Percentiles rank a stretch among this genome's conserved stretches.
Evolutionary conservation across 2,113 vertebrate species (phyloP).

Genomic region (Condylura cristata): DNA sequence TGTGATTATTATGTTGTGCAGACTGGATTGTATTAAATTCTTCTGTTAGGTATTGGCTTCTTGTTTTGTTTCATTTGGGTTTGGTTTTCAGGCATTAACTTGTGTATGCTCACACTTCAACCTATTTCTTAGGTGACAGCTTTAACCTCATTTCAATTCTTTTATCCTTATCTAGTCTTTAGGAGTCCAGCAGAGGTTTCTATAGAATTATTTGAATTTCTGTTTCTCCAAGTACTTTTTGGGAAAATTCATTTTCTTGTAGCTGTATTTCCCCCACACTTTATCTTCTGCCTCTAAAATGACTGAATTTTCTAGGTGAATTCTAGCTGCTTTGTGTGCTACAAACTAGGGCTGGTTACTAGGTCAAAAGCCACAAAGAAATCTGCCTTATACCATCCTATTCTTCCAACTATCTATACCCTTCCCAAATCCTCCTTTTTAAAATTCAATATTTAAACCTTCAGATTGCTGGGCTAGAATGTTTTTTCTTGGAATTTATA

Average conservation of each 20-base stretch:
- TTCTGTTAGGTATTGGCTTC: neutral
- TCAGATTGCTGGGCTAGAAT: neutral
- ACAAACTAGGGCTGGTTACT: neutral
- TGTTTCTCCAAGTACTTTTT: neutral
- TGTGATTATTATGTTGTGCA: neutral
- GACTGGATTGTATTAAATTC: neutral
- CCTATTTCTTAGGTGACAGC: neutral
- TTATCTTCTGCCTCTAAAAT: neutral
- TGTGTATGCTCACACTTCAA: constrained; percentile 24
- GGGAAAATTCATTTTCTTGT: neutral
- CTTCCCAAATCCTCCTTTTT: neutral
- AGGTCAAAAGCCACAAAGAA: neutral
- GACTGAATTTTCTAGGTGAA: neutral
- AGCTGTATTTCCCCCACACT: neutral
- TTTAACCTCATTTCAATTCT: neutral
- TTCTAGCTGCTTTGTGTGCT: neutral
- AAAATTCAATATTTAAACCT: neutral
- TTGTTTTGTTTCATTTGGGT: neutral
- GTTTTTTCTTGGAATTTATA: neutral
- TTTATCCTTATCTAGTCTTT: neutral
- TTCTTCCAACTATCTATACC: neutral
- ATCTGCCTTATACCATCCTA: neutral
- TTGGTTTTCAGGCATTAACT: constrained; percentile 16
- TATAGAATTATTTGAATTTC: neutral
- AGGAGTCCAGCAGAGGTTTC: neutral